Base-by-base conservation (phyloP, 2,888 invertebrate genomes). In the Biston stratarius region DNA sequence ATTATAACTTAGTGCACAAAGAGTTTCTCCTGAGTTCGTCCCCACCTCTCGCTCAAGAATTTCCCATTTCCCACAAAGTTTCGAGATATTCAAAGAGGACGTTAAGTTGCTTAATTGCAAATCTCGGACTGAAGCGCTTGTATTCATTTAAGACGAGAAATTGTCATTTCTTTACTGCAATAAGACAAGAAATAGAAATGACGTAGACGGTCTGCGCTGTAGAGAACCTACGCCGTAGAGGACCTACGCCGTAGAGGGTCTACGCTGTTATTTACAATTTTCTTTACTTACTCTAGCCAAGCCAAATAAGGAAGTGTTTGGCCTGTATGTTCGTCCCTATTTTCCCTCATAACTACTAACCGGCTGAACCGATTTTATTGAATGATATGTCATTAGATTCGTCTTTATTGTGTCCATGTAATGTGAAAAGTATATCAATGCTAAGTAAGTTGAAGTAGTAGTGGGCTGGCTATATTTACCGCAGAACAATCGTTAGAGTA, bases 51-150 rank as follows among this genome's bases (percentile, higher is more conserved):
- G 56, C 60, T 51, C 60, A 55, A 61, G 63, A 45, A 67, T 63
- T 67, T 67, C 63, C 67, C 49, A 63, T 63, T 67, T 56, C 47
- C 56, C 7, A 49, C 36, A 42, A 55, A 68, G 55, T 68, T 68
- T 56, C 56, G 10, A 63, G 63, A 62, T 64, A 68, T 68, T 64
- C 63, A 68, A 68, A 68, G 49, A 48, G 62, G 56, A 68, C 63
- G 63, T 64, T 63, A 60, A 68, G 60, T 64, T 61, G 63, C 67
- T 68, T 68, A 68, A 68, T 68, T 68, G 60, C 63, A 68, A 68
- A 68, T 68, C 67, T 68, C 24, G 42, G 52, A 62, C 44, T 42
- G 44, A 49, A 36, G 62, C 52, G 58, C 44, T 53, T 59, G 53
- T 62, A 49, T 53, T 58, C 15, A 61, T 45, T 48, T 34, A 58